A percentile compares a stretch with the other conserved stretches of the same genome.
Evolutionary conservation across 2,888 invertebrate species (phyloP).

Genomic region (Tenthredo scrophulariae): DNA sequence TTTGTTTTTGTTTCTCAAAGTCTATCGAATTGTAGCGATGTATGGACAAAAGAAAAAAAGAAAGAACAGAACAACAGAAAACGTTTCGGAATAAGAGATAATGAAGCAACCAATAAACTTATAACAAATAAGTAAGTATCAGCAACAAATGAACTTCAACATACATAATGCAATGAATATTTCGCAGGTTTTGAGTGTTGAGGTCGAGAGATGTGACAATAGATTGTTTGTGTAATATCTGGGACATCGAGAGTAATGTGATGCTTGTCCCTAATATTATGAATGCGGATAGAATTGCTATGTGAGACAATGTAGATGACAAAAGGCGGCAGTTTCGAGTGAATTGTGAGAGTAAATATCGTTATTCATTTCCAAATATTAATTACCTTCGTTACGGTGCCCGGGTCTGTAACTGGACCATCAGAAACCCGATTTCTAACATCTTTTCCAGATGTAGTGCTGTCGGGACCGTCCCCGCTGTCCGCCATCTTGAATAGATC

Average conservation of each 20-base stretch:
- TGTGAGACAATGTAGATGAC: background rate
- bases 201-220: background rate
- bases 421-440: slow-evolving; percentile 81
- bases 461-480: slow-evolving; percentile 72
- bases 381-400: slow-evolving; percentile 82
- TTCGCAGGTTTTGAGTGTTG: background rate
- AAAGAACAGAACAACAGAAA: background rate
- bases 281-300: background rate
- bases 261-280: background rate
- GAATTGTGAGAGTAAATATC: background rate
- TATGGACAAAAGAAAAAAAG: background rate
- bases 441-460: slow-evolving; percentile 72
- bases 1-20: background rate
- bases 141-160: background rate
- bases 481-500: slow-evolving; percentile 72
- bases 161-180: background rate
- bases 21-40: background rate
- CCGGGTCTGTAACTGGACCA: slow-evolving; percentile 89
- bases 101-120: background rate
- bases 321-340: slow-evolving; percentile 13
- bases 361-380: slow-evolving; percentile 19
- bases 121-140: background rate
- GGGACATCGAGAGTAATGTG: background rate
- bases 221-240: slow-evolving; percentile 24
- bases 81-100: too few relatives aligned